phyloP scores from a whole-genome alignment of 2,888 invertebrate genomes.

The Chaetoderma sp. region DNA sequence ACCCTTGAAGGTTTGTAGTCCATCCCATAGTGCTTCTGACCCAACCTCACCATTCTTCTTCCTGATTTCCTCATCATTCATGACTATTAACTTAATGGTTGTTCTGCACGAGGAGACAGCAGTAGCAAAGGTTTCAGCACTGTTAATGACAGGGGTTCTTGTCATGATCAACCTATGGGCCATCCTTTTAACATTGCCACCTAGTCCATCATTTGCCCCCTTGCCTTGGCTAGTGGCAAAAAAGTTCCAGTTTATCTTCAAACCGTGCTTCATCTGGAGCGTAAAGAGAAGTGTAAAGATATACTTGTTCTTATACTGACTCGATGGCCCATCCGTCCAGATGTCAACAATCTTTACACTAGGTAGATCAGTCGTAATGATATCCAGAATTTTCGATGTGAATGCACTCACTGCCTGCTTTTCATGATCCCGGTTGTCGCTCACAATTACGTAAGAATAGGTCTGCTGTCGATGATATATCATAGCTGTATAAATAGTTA shows the following conservation, averaged over 20 bases:
- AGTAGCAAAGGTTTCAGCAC: conserved; percentile 13
- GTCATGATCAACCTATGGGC: conserved; percentile 16
- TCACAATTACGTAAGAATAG: neutral
- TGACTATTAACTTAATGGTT: neutral
- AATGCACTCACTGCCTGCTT: neutral
- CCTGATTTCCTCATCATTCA: neutral
- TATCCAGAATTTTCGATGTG: conserved; percentile 1
- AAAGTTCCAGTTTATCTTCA: too few species aligned
- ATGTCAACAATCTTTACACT: conserved; percentile 8
- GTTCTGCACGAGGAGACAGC: neutral
- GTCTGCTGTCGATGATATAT: neutral
- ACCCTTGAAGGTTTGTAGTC: neutral
- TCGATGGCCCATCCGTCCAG: conserved; percentile 21
- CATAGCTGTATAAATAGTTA: conserved; percentile 7
- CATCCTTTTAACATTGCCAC: conserved; percentile 11
- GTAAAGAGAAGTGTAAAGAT: neutral
- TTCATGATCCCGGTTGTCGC: neutral
- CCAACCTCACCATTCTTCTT: neutral
- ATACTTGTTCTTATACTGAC: conserved; percentile 20
- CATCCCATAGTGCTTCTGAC: neutral
- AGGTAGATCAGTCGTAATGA: too few species aligned
- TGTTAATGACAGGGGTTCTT: neutral
- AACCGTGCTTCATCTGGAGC: neutral
- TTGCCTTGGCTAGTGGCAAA: conserved; percentile 25
- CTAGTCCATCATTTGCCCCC: conserved; percentile 17